Base-by-base conservation (phyloP, 1,140 invertebrate species). In the Drosophila varians region DNA sequence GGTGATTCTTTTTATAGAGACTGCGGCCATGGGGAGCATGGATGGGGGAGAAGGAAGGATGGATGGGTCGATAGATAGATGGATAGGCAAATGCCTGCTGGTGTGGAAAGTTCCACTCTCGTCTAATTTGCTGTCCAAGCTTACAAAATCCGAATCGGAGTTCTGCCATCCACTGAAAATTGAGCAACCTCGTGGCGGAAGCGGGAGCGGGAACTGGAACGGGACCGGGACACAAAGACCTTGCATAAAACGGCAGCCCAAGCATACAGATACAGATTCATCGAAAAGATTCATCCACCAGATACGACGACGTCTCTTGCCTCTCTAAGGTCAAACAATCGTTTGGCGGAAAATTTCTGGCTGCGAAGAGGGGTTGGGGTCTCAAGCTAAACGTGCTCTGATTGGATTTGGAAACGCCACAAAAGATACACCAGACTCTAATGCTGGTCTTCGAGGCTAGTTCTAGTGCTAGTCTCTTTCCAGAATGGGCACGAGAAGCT, bases 1-100 rank as follows among this genome's bases (percentile, higher is more conserved):
- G 46, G 18, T 4, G 14, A 14, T 46, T 74, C 71, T 74, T 74
- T 74, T 74, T 74, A 74, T 74, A 74, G 71, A 74, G 28, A 26
- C 14, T 47, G 23, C n/a, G 14, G 36, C 4, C n/a, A 28, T 7
- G 26, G 26, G 23, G 7, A 9, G 26, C 26, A 28, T 28, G 26
- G 7, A 31, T 11, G 8, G 28, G 4, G 21, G 21, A 21, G 21
- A 4, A 21, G 21, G 21, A 21, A n/a, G n/a, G n/a, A n/a, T n/a
- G n/a, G n/a, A n/a, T n/a, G 21, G 21, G 4, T 21, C 21, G 21
- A 2, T 4, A 21, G 60, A 64, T 64, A 36, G 12, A 31, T 16
- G 12, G 1, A 11, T 55, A 21, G 21, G 14, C 18, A 12, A 12
- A 16, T 38, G 36, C 6, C 12, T 38, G 28, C 26, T 28, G 11